phyloP scores from a whole-genome alignment of 2,797 vertebrate species.

The Pseudochaenichthys georgianus region DNA sequence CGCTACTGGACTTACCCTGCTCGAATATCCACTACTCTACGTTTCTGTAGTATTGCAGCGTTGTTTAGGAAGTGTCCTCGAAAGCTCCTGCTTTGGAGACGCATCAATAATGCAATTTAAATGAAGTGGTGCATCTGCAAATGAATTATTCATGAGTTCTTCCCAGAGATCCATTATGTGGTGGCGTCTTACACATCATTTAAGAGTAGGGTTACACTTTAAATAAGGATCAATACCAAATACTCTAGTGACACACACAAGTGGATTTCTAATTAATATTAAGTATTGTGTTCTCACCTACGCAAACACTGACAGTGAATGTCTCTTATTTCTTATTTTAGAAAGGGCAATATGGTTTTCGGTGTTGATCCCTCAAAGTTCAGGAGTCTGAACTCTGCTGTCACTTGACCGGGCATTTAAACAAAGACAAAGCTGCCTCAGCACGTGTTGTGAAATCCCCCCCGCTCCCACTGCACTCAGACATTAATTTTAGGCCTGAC shows the following conservation, averaged over 20 bases:
- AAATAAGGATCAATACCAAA: constrained; percentile 19
- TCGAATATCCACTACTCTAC: constrained; percentile 23
- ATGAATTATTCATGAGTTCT: constrained; percentile 60
- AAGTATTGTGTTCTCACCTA: neutral
- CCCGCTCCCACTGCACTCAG: constrained; percentile 27
- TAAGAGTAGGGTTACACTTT: constrained; percentile 34
- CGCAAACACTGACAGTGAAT: constrained; percentile 35
- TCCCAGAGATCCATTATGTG: constrained; percentile 31
- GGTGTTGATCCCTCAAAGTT: constrained; percentile 46
- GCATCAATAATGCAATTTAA: constrained; percentile 55
- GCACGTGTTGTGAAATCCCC: constrained; percentile 39
- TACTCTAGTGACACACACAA: neutral
- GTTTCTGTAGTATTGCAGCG: constrained; percentile 24
- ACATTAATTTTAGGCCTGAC: constrained; percentile 39
- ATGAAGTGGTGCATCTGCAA: constrained; percentile 35
- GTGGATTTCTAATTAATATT: constrained; percentile 16
- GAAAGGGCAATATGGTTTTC: constrained; percentile 36
- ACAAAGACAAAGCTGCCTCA: constrained; percentile 43
- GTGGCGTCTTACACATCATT: neutral
- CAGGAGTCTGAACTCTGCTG: constrained; percentile 52
- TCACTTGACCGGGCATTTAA: constrained; percentile 48
- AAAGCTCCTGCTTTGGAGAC: constrained; percentile 17
- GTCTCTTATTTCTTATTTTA: constrained; percentile 39
- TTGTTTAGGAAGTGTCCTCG: constrained; percentile 32
- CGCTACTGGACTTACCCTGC: neutral